A percentile compares a stretch with the other conserved stretches of the same genome.
These are phyloP conservation scores for Delichon dasypus DNA, from an alignment of 2,797 vertebrate species.

Conservation along the genomic window DNA sequence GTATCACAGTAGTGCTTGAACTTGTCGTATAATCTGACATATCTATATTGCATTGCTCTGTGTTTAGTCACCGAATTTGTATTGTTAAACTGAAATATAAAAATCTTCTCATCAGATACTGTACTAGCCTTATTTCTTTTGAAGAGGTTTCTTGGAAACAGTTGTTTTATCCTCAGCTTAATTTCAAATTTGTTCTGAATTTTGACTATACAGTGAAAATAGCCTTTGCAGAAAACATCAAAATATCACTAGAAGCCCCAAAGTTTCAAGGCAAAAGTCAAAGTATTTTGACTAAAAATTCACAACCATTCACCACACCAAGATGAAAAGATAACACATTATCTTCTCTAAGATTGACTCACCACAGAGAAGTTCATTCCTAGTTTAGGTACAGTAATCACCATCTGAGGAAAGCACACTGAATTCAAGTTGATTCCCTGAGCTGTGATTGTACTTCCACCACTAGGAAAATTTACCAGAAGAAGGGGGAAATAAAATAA, in stretches of 20 bases:
- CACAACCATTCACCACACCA: background rate
- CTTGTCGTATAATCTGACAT: background rate
- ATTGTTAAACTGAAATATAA: background rate
- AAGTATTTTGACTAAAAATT: slow-evolving; percentile 23
- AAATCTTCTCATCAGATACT: background rate
- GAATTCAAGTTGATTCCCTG: slow-evolving; percentile 91
- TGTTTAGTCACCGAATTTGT: background rate
- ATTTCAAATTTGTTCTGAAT: background rate
- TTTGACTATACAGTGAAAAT: background rate
- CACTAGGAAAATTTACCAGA: slow-evolving; percentile 74
- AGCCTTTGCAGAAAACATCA: background rate
- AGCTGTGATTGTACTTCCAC: slow-evolving; percentile 95
- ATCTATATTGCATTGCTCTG: background rate
- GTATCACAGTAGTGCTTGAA: background rate
- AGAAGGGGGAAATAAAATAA: background rate
- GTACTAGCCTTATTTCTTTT: background rate
- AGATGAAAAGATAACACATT: background rate
- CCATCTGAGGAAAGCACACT: slow-evolving; percentile 89
- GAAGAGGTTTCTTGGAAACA: background rate
- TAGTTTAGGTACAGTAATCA: slow-evolving; percentile 85
- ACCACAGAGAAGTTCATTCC: slow-evolving; percentile 90
- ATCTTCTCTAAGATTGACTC: slow-evolving; percentile 72
- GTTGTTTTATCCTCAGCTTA: background rate
- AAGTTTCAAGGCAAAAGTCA: slow-evolving; percentile 8
- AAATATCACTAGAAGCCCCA: background rate